A percentile compares a stretch with the other conserved stretches of the same genome.
Evolutionary conservation across 2,797 vertebrate species (phyloP).

Genomic region (Arrhamphus sclerolepis): DNA sequence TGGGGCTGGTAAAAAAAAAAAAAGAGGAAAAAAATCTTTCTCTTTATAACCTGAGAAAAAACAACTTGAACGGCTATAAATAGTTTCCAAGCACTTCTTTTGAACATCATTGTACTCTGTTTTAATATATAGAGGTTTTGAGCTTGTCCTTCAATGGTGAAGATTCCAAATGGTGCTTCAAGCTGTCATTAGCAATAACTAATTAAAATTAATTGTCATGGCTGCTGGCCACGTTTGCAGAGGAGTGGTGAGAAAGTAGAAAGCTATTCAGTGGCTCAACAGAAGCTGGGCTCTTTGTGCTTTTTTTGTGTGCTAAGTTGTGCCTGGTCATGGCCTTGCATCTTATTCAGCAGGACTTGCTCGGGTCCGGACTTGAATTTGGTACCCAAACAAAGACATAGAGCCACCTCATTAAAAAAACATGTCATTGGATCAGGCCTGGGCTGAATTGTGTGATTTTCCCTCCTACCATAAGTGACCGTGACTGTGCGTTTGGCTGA

Average conservation of each 20-base stretch:
- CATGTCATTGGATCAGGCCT: constrained; percentile 80
- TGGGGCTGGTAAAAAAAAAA: constrained; percentile 58
- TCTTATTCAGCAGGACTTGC: constrained; percentile 64
- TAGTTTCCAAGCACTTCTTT: constrained; percentile 27
- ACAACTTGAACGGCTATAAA: constrained; percentile 23
- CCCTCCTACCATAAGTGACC: constrained; percentile 77
- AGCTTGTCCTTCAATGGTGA: constrained; percentile 9
- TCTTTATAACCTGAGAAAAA: constrained; percentile 51
- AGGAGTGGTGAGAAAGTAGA: constrained; percentile 24
- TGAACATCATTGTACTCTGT: constrained; percentile 18
- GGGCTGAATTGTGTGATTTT: constrained; percentile 75
- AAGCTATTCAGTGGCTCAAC: constrained; percentile 42
- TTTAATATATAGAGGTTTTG: constrained; percentile 21
- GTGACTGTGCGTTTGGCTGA: constrained; percentile 76
- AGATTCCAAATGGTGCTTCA: constrained; percentile 10
- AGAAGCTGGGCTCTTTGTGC: constrained; percentile 53
- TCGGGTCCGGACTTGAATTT: constrained; percentile 65
- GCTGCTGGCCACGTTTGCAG: constrained; percentile 19
- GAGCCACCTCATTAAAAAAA: constrained; percentile 81
- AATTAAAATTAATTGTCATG: constrained; percentile 16
- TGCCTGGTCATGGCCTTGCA: constrained; percentile 45
- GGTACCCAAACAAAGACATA: constrained; percentile 77
- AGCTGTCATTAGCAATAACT: constrained; percentile 7
- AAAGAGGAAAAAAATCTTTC: constrained; percentile 34
- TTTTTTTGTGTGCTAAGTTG: constrained; percentile 37